These are phyloP conservation scores for Thunnus albacares DNA, from an alignment of 2,797 vertebrate genomes.

Conservation along the genomic window DNA sequence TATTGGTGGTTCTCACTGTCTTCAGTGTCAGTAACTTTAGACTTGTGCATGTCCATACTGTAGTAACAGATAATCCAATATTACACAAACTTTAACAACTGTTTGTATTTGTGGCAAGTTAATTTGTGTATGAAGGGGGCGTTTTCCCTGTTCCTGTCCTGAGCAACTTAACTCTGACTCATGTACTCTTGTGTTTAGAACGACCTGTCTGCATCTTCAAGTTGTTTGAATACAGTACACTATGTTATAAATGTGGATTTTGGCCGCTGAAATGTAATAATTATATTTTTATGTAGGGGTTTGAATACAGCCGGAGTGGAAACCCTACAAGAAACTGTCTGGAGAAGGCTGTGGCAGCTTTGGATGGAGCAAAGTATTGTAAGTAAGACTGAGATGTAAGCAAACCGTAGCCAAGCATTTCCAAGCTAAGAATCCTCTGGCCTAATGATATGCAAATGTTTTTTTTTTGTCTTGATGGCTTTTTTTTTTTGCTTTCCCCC, in stretches of 20 bases:
- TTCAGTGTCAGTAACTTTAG: too few species aligned
- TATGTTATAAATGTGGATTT: neutral
- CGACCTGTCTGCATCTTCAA: neutral
- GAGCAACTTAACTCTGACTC: too few species aligned
- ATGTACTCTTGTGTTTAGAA: neutral
- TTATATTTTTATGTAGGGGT: slow-evolving; percentile 84
- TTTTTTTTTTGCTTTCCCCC: neutral
- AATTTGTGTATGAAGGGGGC: too few species aligned
- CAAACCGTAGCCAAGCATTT: neutral
- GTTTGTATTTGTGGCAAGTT: neutral
- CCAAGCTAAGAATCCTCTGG: neutral
- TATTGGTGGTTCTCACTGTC: neutral
- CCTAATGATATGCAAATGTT: neutral
- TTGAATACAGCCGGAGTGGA: slow-evolving; percentile 94
- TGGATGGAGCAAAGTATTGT: slow-evolving; percentile 95
- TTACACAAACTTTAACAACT: neutral
- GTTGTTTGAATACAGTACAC: neutral
- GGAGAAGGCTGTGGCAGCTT: slow-evolving; percentile 90
- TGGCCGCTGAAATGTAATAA: neutral
- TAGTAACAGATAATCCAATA: neutral
- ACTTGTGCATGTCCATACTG: neutral
- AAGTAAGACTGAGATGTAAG: slow-evolving; percentile 67
- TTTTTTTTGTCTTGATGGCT: neutral
- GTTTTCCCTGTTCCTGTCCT: neutral
- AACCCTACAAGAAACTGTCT: slow-evolving; percentile 94